Percentiles rank a stretch among this genome's conserved stretches.
These are phyloP conservation scores for Thymelicus acteon DNA, from an alignment of 2,888 invertebrate genomes.

Conservation along the genomic window DNA sequence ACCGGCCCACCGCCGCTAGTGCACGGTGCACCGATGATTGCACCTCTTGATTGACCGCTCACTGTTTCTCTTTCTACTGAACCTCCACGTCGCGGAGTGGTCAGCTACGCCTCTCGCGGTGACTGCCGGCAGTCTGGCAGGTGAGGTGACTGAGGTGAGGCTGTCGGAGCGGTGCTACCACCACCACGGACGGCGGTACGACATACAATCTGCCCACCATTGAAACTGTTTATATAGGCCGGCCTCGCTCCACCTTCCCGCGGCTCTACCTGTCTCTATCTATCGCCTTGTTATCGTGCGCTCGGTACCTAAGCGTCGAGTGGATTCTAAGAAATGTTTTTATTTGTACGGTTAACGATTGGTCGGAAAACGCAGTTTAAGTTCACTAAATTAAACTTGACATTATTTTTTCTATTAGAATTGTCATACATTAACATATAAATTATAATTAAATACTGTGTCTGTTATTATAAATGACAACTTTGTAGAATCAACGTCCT, in stretches of 20 bases:
- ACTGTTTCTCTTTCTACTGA: too few relatives aligned
- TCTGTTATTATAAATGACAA: too few relatives aligned
- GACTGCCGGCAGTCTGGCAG: too few relatives aligned
- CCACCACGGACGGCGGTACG: not conserved
- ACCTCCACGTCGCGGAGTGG: too few relatives aligned
- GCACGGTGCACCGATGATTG: too few relatives aligned
- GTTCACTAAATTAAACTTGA: not conserved
- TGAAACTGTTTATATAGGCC: conserved; percentile 60
- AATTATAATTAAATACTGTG: too few relatives aligned
- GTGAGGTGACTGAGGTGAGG: too few relatives aligned
- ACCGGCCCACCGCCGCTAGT: conserved; percentile 5
- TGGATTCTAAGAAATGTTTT: conserved; percentile 10
- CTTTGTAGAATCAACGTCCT: too few relatives aligned
- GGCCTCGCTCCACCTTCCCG: conserved; percentile 70
- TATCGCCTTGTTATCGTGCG: conserved; percentile 45
- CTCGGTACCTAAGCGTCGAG: conserved; percentile 10
- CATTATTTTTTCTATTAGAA: not conserved
- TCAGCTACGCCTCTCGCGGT: too few relatives aligned
- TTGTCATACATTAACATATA: too few relatives aligned
- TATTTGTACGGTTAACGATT: conserved; percentile 1
- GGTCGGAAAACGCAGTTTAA: not conserved
- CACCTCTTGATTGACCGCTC: too few relatives aligned
- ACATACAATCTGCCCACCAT: conserved; percentile 44
- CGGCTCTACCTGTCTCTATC: conserved; percentile 72
- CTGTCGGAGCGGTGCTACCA: too few relatives aligned